These are phyloP conservation scores for Aplocera efformata DNA, from an alignment of 2,888 invertebrate species.

Conservation along the genomic window DNA sequence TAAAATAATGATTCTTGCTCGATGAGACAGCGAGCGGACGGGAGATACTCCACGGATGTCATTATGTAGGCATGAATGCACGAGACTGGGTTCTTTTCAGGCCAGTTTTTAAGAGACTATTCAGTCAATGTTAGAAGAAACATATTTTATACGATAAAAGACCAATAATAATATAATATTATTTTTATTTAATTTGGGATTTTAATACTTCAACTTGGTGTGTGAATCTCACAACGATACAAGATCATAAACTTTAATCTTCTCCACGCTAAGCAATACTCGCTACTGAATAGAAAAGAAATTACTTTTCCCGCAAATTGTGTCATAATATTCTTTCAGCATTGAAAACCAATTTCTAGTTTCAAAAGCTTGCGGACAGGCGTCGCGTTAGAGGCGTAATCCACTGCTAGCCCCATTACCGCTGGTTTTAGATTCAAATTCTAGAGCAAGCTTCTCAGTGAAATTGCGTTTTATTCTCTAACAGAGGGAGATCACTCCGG, in stretches of 20 bases:
- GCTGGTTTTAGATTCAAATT: slow-evolving; percentile 24
- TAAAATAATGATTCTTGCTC: slow-evolving; percentile 13
- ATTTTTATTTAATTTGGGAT: no score
- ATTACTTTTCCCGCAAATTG: slow-evolving; percentile 28
- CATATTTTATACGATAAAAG: no score
- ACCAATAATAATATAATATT: no score
- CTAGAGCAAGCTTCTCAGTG: slow-evolving; percentile 11
- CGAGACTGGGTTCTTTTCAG: neutral
- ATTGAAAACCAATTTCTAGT: slow-evolving; percentile 46
- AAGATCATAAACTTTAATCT: slow-evolving; percentile 9
- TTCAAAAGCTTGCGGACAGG: slow-evolving; percentile 42
- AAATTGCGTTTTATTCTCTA: slow-evolving; percentile 23
- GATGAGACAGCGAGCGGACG: slow-evolving; percentile 2
- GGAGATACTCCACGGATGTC: slow-evolving; percentile 11
- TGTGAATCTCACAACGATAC: no score
- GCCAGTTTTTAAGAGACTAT: no score
- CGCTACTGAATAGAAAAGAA: slow-evolving; percentile 15
- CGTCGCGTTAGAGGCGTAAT: slow-evolving; percentile 40
- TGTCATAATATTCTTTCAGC: slow-evolving; percentile 34
- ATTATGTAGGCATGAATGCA: slow-evolving; percentile 13
- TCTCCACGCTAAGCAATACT: slow-evolving; percentile 6
- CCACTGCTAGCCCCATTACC: slow-evolving; percentile 35
- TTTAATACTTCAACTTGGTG: no score
- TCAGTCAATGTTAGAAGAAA: no score
- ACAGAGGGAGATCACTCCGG: slow-evolving; percentile 18